Evolutionary conservation across 2,888 invertebrate genomes (phyloP).

Genomic region (Ferrisia virgata): DNA sequence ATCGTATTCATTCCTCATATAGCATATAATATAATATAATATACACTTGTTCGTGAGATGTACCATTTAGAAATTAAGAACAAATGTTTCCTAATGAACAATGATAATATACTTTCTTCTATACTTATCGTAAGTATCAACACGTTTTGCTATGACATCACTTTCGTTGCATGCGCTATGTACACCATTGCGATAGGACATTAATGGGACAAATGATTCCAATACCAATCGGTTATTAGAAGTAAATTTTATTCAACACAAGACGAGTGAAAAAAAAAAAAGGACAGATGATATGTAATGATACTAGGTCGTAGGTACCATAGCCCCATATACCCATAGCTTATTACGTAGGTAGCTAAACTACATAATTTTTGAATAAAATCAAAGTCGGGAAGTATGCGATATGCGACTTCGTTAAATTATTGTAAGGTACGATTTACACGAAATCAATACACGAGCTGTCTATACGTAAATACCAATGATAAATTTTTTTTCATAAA

Average conservation of each 20-base stretch:
- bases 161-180: neutral
- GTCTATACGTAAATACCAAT: neutral
- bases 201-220: neutral
- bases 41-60: too few relatives aligned
- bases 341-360: too few relatives aligned
- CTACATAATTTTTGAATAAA: neutral
- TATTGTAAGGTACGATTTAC: neutral
- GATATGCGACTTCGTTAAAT: neutral
- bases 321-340: too few relatives aligned
- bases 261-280: neutral
- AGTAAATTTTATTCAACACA: neutral
- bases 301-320: too few relatives aligned
- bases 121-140: neutral
- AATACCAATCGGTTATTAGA: neutral
- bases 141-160: neutral
- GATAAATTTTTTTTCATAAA: neutral
- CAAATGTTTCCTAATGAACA: neutral
- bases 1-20: too few relatives aligned
- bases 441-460: neutral
- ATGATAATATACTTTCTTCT: slow-evolving; percentile 14
- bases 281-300: neutral
- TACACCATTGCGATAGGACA: neutral
- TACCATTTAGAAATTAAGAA: neutral
- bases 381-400: neutral
- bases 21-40: too few relatives aligned